Percentiles rank a stretch among this genome's conserved stretches.
Conservation (phyloP, 2,113 vertebrate genomes). For the Labeo rohita region DNA sequence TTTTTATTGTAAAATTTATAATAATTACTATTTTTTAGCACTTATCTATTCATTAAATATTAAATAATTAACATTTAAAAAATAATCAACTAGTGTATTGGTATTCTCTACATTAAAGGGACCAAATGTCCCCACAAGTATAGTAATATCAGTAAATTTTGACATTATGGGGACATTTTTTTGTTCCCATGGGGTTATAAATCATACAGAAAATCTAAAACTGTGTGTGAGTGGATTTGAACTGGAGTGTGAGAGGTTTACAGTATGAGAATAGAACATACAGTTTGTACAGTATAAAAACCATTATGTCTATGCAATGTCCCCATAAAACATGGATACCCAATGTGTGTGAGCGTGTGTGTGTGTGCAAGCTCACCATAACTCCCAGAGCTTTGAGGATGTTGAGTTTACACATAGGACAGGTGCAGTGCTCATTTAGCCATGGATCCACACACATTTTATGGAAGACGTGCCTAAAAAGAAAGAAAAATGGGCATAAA, state of each 20-base stretch:
- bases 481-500: slow-evolving; percentile 6
- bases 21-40: too few species aligned
- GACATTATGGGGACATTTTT: background rate
- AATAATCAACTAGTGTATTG: background rate
- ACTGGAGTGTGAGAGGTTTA: too few species aligned
- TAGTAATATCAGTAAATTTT: background rate
- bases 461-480: slow-evolving; percentile 93
- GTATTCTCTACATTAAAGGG: background rate
- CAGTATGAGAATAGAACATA: too few species aligned
- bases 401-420: slow-evolving; percentile 99
- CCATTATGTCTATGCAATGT: background rate
- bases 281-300: background rate
- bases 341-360: background rate
- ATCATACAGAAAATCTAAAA: background rate
- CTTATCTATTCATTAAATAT: too few species aligned
- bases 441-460: slow-evolving; percentile 97
- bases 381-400: slow-evolving; percentile 97
- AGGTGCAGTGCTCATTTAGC: slow-evolving; percentile 97
- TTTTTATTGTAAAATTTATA: too few species aligned
- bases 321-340: background rate
- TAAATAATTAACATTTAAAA: too few species aligned
- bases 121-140: background rate
- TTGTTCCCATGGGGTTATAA: background rate
- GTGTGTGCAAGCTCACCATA: slow-evolving; percentile 78
- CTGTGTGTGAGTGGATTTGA: too few species aligned